Percentiles rank a stretch among this genome's conserved stretches.
Conservation (phyloP, 2,888 invertebrate genomes). For the Thymelicus acteon region DNA sequence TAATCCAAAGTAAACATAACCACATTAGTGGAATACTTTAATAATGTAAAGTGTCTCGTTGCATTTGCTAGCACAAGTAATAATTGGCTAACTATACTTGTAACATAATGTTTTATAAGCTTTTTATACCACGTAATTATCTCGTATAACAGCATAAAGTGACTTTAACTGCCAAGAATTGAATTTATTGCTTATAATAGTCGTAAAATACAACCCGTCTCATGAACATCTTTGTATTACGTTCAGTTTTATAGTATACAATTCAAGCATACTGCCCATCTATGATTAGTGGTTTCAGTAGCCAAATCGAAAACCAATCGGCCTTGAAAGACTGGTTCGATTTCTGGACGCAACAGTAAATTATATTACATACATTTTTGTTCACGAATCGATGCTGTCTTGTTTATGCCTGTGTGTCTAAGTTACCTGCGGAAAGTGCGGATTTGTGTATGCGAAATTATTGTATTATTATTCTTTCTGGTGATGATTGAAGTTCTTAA, state of each 20-base stretch:
- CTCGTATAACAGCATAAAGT: not conserved
- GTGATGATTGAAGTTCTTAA: no score
- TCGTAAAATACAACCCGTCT: constrained; percentile 4
- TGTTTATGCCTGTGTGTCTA: no score
- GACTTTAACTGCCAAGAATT: constrained; percentile 16
- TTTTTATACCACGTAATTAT: not conserved
- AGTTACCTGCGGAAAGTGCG: no score
- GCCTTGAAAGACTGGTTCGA: not conserved
- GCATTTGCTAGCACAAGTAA: not conserved
- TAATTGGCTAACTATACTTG: not conserved
- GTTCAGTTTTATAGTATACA: not conserved
- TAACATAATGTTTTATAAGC: not conserved
- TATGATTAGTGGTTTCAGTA: not conserved
- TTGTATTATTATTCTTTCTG: no score
- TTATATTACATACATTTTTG: no score
- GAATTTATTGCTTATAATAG: constrained; percentile 11
- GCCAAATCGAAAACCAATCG: not conserved
- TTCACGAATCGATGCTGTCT: no score
- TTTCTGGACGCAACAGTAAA: no score
- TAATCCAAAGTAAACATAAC: no score
- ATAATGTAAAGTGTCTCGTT: not conserved
- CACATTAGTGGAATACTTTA: no score
- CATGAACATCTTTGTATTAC: not conserved
- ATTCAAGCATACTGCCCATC: not conserved
- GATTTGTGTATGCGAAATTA: no score